Base-by-base conservation (phyloP, 1,140 invertebrate genomes). In the Telenomus remus region DNA sequence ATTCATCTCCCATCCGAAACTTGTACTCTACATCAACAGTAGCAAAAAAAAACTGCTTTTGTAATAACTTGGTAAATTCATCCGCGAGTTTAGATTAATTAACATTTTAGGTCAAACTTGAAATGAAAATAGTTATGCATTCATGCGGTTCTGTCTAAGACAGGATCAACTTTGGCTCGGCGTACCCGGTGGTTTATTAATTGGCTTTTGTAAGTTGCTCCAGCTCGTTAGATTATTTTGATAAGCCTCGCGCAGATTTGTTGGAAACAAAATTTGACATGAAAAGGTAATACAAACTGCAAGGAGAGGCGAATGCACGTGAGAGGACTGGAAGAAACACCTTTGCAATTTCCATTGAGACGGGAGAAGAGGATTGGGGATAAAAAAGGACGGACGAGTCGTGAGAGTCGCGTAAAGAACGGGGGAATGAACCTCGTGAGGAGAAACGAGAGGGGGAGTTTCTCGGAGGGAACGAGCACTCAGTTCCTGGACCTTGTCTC, bases 401-500 rank as follows among this genome's bases (percentile, higher is more conserved):
- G 55, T 56, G 63, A 54, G 64, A 64, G 47, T 42, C 19, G 27
- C 27, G 43, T 16, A 55, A 59, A 60, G 59, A 33, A 49, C n/a
- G n/a, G 64, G 56, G 59, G 50, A 66, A 77, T 65, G 64, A 74
- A 71, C 68, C 64, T 71, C 43, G n/a, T 69, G 46, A 59, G 65
- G 54, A 43, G 64, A 49, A 50, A 46, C 9, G 42, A 9, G 54
- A 76, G 43, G 73, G 76, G 77, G 50, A 63, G 76, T 63, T 76
- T 76, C 74, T 78, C 50, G 12, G 76, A 76, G 79, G 70, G 71
- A 78, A 80, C 64, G 55, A 68, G 64, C 9, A 11, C 53, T 61
- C 73, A 70, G 80, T 84, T 84, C 80, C 72, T 79, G 79, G 71
- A 60, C 61, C 56, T 50, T n/a, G 1, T 16, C 49, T 51, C 49